Percentiles rank a stretch among this genome's conserved stretches.
Conservation (phyloP, 53 echinoderm and acorn worm species). For the Temnopleurus reevesii region DNA sequence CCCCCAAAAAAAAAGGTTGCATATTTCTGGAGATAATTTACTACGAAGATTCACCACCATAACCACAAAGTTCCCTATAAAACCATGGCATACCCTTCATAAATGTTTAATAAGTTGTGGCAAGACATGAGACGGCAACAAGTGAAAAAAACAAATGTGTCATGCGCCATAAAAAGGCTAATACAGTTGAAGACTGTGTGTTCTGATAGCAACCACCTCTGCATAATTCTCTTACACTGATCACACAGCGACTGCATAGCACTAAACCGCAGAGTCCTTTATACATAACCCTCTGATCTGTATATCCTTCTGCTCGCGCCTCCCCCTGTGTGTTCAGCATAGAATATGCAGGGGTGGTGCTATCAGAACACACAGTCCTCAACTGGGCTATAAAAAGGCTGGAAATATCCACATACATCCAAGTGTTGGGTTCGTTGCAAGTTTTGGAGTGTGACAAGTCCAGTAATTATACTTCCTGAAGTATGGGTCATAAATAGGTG, state of each 20-base stretch:
- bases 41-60: neutral
- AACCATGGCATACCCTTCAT: neutral
- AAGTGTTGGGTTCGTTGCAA: neutral
- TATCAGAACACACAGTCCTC: too few relatives aligned
- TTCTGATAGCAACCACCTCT: too few relatives aligned
- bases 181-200: too few relatives aligned
- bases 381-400: neutral
- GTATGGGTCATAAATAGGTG: conserved; percentile 24
- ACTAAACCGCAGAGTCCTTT: too few relatives aligned
- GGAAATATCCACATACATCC: neutral
- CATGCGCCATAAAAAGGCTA: neutral
- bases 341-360: too few relatives aligned
- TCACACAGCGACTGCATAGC: too few relatives aligned
- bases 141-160: conserved; percentile 11
- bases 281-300: too few relatives aligned
- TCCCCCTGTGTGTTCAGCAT: too few relatives aligned
- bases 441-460: neutral
- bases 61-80: neutral
- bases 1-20: too few relatives aligned
- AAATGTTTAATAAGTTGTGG: neutral
- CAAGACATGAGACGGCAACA: neutral
- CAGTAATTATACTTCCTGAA: conserved; percentile 19
- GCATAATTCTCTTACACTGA: too few relatives aligned
- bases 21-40: neutral
- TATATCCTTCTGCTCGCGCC: too few relatives aligned